Base-by-base conservation (phyloP, 2,797 vertebrate genomes). In the Melanotaenia nigrans region DNA sequence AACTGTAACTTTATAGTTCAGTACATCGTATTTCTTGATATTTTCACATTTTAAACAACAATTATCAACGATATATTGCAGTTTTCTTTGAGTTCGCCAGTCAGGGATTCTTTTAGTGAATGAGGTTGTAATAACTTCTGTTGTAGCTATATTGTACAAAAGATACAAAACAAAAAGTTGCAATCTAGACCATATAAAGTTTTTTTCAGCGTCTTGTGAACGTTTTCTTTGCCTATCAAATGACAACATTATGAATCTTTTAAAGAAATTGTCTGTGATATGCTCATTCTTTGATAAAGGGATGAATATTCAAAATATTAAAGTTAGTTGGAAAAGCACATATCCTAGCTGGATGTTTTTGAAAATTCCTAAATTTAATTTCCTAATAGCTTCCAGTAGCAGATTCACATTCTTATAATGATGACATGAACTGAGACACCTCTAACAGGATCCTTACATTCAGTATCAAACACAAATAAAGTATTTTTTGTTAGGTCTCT, bases 401-500 rank as follows among this genome's bases (percentile, higher is more conserved):
- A 47, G 42, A 47, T 47, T 20, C 20, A 18, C 42, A 47, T 6
- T 47, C 1, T 47, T 7, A 20, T 8, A 20, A 5, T 20, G 42
- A 47, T 20, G 18, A 20, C 42, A 47, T 20, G 20, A 20, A 47
- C 42, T 20, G 42, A 47, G 42, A 20, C 7, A 7, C 3, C 18
- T 20, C 16, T 18, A 20, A 16, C 16, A 42, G 14, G 40, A 42
- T 42, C 40, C 16, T 42, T 49, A n/a, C 1, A 7, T 49, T 11
- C 35, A 36, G 8, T 36, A 10, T 36, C 6, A 49, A 49, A 49
- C 18, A 49, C 2, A 6, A 20, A n/a, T 24, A 3, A 24, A 24
- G 49, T 24, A n/a, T 51, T 24, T 47, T 24, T 51, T 68, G 35
- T 59, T 24, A 68, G 12, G 14, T 51, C 55, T 58, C 58, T 49